phyloP scores from a whole-genome alignment of 2,797 vertebrate genomes.

The Peromyscus attwateri region DNA sequence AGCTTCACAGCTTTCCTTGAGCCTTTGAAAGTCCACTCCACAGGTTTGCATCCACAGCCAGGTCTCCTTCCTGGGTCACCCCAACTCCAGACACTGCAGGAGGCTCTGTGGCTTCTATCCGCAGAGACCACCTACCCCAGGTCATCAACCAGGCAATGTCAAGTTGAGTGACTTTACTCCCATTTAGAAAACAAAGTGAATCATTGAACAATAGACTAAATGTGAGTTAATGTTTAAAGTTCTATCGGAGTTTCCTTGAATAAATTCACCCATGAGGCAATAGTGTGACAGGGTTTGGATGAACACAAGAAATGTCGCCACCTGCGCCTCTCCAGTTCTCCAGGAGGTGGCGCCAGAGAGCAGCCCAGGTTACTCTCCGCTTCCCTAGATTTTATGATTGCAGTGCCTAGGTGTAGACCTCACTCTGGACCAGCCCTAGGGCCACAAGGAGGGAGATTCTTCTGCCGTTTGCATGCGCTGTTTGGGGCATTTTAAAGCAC shows the following conservation, averaged over 20 bases:
- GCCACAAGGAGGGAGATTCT: background rate
- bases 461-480: background rate
- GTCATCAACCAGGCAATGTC: background rate
- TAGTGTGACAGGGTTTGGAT: background rate
- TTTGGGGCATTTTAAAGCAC: background rate
- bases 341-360: background rate
- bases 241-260: slow-evolving; percentile 26
- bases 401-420: background rate
- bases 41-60: background rate
- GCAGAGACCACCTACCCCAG: background rate
- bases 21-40: background rate
- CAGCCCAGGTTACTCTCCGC: rapidly evolving
- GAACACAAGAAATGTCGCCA: background rate
- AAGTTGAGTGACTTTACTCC: background rate
- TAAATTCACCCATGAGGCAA: background rate
- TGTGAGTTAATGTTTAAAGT: slow-evolving; percentile 15
- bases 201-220: background rate
- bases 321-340: background rate
- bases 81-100: background rate
- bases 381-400: background rate
- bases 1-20: background rate
- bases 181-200: slow-evolving; percentile 10
- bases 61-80: background rate
- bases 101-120: background rate
- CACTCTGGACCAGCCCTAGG: background rate